Evolutionary conservation across 2,797 vertebrate species (phyloP).

Genomic region (Phrynocephalus vlangalii): DNA sequence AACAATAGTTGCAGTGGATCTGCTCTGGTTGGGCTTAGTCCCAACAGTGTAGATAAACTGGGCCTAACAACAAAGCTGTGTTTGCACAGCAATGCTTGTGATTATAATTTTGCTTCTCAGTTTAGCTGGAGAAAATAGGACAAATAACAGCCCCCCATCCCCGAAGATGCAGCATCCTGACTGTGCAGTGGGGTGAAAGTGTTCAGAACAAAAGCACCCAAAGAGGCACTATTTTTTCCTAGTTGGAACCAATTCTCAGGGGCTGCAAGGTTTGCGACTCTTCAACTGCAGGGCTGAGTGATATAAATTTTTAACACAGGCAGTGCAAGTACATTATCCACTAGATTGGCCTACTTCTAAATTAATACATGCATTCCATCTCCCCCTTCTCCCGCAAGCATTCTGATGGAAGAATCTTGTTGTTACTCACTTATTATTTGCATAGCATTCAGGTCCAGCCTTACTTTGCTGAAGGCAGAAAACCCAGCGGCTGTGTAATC

Average conservation of each 20-base stretch:
- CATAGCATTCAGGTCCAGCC: slow-evolving; percentile 91
- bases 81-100: not conserved
- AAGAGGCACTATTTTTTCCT: not conserved
- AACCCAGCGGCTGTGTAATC: slow-evolving; percentile 92
- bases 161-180: not conserved
- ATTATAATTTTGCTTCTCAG: not conserved
- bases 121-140: not conserved
- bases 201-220: not conserved
- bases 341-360: not conserved
- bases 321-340: fast-evolving
- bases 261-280: not conserved
- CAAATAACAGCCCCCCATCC: not conserved
- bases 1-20: not conserved
- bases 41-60: no score
- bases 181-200: not conserved
- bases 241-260: not conserved
- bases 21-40: no score
- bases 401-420: slow-evolving; percentile 52
- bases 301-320: not conserved
- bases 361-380: not conserved
- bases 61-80: not conserved
- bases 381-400: not conserved
- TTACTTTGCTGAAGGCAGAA: slow-evolving; percentile 93
- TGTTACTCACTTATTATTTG: slow-evolving; percentile 92
- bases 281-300: not conserved